Base-by-base conservation (phyloP, 2,888 invertebrate species). In the Antheraea yamamai region DNA sequence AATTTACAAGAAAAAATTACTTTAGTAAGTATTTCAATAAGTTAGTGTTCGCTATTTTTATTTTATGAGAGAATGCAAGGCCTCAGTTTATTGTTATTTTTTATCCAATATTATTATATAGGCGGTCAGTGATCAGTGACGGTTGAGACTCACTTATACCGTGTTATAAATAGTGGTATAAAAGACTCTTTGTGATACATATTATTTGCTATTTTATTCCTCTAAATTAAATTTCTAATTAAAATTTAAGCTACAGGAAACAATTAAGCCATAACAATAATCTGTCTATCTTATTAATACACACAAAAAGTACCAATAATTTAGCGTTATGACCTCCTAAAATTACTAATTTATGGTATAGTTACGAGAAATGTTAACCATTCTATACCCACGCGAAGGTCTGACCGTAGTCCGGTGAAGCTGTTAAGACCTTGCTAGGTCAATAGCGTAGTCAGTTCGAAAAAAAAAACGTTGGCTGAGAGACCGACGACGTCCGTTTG, bases 21-120 rank as follows among this genome's bases (percentile, higher is more conserved):
- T 68, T 68, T 35, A 66, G 26, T 61, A 10, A 47, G 47, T 30
- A 68, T 70, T 70, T 70, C 70, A 39, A 39, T 70, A 70, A 70
- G 12, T 12, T 47, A 47, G n/a, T 70, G 70, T 39, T 70, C 39
- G 39, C 35, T n/a, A 39, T 20, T 70, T 68, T 70, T 70, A 70
- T 70, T 70, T 70, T 70, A 35, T 12, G 39, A 70, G 70, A 70
- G 70, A 70, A 70, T 39, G 70, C 70, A 70, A 70, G 70, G 70
- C n/a, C 70, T 70, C 39, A n/a, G 23, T 70, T 70, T 39, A 70
- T 70, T 70, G 70, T 70, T 70, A 70, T 70, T 70, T 70, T 70
- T 70, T 39, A 39, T 39, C 39, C 39, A 70, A 70, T 39, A 70
- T 39, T 39, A 39, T 70, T 70, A 70, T 70, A 39, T 70, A 70